Percentiles rank a stretch among this genome's conserved stretches.
These are phyloP conservation scores for Hyperoplus immaculatus DNA, from an alignment of 2,797 vertebrate genomes.

Conservation along the genomic window DNA sequence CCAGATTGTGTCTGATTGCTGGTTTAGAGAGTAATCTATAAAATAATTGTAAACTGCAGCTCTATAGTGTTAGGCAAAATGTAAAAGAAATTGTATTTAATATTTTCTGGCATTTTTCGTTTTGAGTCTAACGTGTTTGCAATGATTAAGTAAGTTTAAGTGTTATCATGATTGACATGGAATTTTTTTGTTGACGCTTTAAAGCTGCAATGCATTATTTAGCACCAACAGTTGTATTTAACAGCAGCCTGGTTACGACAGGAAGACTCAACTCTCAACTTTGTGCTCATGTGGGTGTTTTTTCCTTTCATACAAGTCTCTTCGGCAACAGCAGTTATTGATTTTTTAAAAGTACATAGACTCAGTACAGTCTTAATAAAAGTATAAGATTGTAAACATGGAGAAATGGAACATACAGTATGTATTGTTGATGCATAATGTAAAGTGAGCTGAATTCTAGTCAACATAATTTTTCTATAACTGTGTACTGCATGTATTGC, in stretches of 20 bases:
- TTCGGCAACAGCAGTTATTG: conserved; percentile 19
- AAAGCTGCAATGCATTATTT: neutral
- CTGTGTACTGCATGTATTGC: neutral
- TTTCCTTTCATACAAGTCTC: neutral
- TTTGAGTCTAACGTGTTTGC: neutral
- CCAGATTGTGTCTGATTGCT: neutral
- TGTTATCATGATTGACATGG: neutral
- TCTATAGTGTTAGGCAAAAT: neutral
- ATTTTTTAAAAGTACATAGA: neutral
- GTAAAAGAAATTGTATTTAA: too few species aligned
- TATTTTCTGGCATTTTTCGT: neutral
- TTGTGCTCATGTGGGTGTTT: conserved; percentile 22
- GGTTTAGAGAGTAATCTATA: neutral
- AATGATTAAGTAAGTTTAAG: neutral
- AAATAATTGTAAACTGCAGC: neutral
- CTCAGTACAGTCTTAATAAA: neutral
- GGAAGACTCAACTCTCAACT: neutral
- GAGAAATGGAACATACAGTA: neutral
- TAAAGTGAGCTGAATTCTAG: neutral
- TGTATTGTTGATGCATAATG: neutral
- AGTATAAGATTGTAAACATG: neutral
- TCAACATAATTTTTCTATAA: too few species aligned
- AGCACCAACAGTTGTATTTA: neutral
- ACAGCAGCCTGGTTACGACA: neutral
- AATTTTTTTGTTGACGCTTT: conserved; percentile 14